These are phyloP conservation scores for Hydrolagus affinis DNA, from an alignment of 2,113 vertebrate genomes.

Conservation along the genomic window DNA sequence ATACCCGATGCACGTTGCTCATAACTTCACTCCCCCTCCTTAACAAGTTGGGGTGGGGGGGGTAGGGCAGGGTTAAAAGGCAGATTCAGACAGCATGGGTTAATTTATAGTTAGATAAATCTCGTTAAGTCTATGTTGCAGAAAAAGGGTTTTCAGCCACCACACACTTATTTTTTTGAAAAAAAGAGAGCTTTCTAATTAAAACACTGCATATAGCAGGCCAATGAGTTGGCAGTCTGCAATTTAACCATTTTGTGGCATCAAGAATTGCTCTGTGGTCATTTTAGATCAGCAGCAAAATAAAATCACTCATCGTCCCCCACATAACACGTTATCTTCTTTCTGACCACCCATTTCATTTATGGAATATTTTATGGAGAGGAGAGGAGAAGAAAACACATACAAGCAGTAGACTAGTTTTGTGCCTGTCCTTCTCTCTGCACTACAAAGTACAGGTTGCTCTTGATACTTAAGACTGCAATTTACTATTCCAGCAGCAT, in stretches of 20 bases:
- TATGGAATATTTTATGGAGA: neutral
- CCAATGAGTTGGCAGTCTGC: neutral
- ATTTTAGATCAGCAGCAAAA: neutral
- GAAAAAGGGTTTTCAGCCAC: neutral
- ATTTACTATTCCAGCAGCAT: slow-evolving; percentile 41
- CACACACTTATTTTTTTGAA: neutral
- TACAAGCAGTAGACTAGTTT: neutral
- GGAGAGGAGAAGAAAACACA: neutral
- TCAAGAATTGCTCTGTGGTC: neutral
- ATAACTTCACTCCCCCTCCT: no score
- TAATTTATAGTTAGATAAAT: neutral
- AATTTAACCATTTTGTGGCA: neutral
- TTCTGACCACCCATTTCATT: neutral
- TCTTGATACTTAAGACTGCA: slow-evolving; percentile 35
- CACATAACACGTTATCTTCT: neutral
- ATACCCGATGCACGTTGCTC: no score
- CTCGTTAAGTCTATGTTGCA: neutral
- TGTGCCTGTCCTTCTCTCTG: neutral
- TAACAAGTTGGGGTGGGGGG: no score
- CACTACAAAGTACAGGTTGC: neutral
- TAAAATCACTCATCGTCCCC: neutral
- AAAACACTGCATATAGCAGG: neutral
- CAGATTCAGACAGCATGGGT: neutral
- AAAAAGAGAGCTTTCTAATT: neutral
- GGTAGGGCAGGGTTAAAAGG: no score